phyloP scores from a whole-genome alignment of 2,888 invertebrate genomes.

The Megastigmus dorsalis region DNA sequence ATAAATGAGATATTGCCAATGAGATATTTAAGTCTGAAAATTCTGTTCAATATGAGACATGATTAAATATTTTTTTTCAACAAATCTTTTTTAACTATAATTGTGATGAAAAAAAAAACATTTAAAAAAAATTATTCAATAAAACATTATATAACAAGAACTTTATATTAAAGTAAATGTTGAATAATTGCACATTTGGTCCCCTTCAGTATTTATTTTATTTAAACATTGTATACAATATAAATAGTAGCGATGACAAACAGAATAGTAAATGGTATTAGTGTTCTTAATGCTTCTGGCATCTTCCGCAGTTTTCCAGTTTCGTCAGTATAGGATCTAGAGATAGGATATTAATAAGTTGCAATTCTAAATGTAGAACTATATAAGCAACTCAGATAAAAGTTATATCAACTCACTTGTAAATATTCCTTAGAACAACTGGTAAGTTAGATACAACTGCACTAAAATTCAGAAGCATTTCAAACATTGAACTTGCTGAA shows the following conservation, averaged over 20 bases:
- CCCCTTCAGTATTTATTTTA: slow-evolving; percentile 79
- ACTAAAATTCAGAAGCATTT: slow-evolving; percentile 88
- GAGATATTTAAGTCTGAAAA: slow-evolving; percentile 22
- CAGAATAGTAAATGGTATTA: slow-evolving; percentile 85
- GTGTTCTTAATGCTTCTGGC: slow-evolving; percentile 90
- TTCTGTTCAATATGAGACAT: slow-evolving; percentile 18
- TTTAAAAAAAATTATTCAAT: background rate
- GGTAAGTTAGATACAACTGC: slow-evolving; percentile 91
- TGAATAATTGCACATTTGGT: slow-evolving; percentile 88
- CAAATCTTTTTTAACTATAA: background rate
- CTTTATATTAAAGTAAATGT: background rate
- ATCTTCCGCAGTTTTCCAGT: slow-evolving; percentile 85
- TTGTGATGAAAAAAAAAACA: background rate
- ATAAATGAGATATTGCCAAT: slow-evolving; percentile 63
- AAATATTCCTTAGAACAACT: slow-evolving; percentile 93
- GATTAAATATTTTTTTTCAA: background rate
- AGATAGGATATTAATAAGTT: slow-evolving; percentile 33
- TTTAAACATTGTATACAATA: slow-evolving; percentile 85
- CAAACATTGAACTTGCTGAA: slow-evolving; percentile 87
- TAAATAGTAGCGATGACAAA: slow-evolving; percentile 86
- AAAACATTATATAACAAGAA: background rate
- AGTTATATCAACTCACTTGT: slow-evolving; percentile 80
- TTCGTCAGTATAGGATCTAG: slow-evolving; percentile 86
- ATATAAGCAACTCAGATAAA: background rate
- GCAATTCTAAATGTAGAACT: background rate